A percentile compares a stretch with the other conserved stretches of the same genome.
phyloP scores from a whole-genome alignment of 1,140 invertebrate genomes.

The Bathynomus jamesi region DNA sequence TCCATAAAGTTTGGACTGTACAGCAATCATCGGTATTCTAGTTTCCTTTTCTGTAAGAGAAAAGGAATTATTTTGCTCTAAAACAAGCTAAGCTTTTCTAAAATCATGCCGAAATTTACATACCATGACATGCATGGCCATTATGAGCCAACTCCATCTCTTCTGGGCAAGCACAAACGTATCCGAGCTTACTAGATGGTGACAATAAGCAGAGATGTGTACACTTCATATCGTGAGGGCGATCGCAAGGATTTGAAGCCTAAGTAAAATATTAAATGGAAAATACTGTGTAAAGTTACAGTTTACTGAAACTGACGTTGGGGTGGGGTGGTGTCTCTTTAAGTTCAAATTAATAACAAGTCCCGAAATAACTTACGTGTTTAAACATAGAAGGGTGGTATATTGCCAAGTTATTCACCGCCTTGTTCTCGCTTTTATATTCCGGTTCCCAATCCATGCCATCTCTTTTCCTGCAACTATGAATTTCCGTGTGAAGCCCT shows the following conservation, averaged over 20 bases:
- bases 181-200: conserved; percentile 51
- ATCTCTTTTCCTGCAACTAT: conserved; percentile 66
- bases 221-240: conserved; percentile 59
- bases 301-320: too few species aligned
- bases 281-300: background rate
- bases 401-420: conserved; percentile 78
- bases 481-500: conserved; percentile 50
- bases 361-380: conserved; percentile 51
- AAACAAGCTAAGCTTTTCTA: too few species aligned
- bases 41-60: too few species aligned
- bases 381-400: conserved; percentile 54
- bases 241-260: conserved; percentile 9
- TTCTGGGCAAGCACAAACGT: conserved; percentile 54
- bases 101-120: too few species aligned
- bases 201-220: conserved; percentile 58
- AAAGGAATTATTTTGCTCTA: too few species aligned
- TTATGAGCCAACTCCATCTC: conserved; percentile 45
- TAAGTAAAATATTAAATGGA: background rate
- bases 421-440: conserved; percentile 59
- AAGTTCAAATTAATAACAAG: too few species aligned
- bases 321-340: too few species aligned
- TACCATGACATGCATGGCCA: conserved; percentile 45
- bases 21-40: too few species aligned
- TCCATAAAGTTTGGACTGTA: background rate
- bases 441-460: conserved; percentile 60